These are phyloP conservation scores for Gastracanthus pulcherrimus DNA, from an alignment of 2,888 invertebrate species.

Conservation along the genomic window DNA sequence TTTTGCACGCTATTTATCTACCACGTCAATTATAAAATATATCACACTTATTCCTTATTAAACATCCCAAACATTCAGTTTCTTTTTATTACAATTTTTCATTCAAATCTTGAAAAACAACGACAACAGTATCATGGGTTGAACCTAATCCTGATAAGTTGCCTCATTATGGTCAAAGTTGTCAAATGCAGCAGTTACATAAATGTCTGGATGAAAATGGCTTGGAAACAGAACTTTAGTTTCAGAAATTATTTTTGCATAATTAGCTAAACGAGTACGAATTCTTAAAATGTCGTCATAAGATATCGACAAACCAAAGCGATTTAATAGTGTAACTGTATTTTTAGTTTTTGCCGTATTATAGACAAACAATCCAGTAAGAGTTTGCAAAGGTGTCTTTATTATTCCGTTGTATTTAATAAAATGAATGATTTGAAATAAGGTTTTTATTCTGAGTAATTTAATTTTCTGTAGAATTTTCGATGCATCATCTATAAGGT, in stretches of 20 bases:
- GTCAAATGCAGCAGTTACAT: conserved; percentile 39
- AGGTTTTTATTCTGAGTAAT: conserved; percentile 35
- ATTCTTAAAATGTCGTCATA: conserved; percentile 47
- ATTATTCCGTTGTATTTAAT: conserved; percentile 36
- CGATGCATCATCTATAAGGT: neutral
- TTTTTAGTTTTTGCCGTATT: neutral
- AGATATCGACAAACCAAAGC: conserved; percentile 48
- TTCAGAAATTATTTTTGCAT: neutral
- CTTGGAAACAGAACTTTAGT: conserved; percentile 36
- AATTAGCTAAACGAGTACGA: conserved; percentile 38
- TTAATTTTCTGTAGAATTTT: neutral
- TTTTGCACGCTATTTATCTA: no score
- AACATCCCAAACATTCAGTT: neutral
- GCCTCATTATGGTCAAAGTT: no score
- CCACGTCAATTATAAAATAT: no score
- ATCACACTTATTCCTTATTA: no score
- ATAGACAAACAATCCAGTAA: neutral
- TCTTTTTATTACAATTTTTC: neutral
- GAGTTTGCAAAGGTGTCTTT: neutral
- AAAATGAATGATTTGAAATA: conserved; percentile 49
- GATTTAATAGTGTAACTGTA: conserved; percentile 3
- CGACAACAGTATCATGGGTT: conserved; percentile 45
- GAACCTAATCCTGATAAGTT: conserved; percentile 45
- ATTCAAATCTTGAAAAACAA: conserved; percentile 4
- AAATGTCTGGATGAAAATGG: conserved; percentile 27